Base-by-base conservation (phyloP, 2,797 vertebrate genomes). In the Glyptemys insculpta region DNA sequence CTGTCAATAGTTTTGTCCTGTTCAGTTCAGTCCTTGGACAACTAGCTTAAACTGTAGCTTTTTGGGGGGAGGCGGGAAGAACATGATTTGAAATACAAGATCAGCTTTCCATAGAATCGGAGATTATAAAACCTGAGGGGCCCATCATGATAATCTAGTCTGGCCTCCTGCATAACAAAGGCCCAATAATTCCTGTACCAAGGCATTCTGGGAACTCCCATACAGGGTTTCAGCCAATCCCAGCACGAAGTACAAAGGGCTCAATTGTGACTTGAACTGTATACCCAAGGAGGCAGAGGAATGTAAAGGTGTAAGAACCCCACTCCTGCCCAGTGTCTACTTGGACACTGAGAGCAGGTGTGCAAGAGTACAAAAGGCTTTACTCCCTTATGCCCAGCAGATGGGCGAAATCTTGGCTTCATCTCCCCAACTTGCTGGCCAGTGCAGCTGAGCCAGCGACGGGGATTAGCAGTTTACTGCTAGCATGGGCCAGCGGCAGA, bases 181-280 rank as follows among this genome's bases (percentile, higher is more conserved):
- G 62, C 93, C 83, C 89, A 87, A 94, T 97, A 80, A 97, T 96
- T 97, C 96, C 96, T 96, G 95, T 96, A 90, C 93, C 95, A 89
- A 84, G 95, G 92, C 95, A 91, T 56, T 0, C 83, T 41, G 95
- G 96, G 96, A 85, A 94, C 96, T 94, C 95, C 96, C 91, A 82
- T 81, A 34, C 7, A 68, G 86, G 89, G 53, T 86, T 49, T 95
- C 8, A 81, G 88, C 84, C 74, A 93, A 7, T 85, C 76, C 54
- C 65, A n/a, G 59, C 41, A 19, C 85, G 47, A 89, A 37, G n/a
- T 4, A 62, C 15, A 34, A 62, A 68, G 18, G 62, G 81, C 34
- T 79, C 41, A 72, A 94, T 91, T 56, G 59, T 86, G 62, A 11
- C 89, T 94, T 44, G 87, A 74, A 9, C 83, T 92, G 89, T 82